Evolutionary conservation across 2,888 invertebrate genomes (phyloP).

Genomic region (Dicranocentrus wangi): DNA sequence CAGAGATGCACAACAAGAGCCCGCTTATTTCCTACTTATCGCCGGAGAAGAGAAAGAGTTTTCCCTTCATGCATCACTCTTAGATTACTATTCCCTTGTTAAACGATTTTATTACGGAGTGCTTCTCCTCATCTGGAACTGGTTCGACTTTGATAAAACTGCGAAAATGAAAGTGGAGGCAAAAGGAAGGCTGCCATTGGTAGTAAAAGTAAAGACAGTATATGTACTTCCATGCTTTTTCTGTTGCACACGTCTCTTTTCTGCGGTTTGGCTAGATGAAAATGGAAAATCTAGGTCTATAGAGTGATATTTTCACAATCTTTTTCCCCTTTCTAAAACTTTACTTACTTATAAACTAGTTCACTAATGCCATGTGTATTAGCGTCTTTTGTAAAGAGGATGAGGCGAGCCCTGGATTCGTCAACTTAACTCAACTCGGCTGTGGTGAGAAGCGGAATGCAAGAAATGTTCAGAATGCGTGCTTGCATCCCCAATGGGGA

Average conservation of each 20-base stretch:
- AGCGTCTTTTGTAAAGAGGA: background rate
- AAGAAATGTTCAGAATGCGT: conserved; percentile 46
- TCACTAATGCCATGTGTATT: background rate
- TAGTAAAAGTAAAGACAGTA: no score
- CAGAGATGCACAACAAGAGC: no score
- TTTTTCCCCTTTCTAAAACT: background rate
- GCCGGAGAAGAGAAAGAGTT: background rate
- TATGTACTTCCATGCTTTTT: background rate
- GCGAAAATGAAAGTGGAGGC: background rate
- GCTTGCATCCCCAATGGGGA: no score
- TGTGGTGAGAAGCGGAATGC: conserved; percentile 46
- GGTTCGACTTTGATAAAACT: background rate
- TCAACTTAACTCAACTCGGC: conserved; percentile 27
- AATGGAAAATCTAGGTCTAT: conserved; percentile 29
- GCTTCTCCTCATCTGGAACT: background rate
- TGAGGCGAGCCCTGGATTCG: background rate
- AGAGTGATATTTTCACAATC: conserved; percentile 10
- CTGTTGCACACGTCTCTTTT: conserved; percentile 3
- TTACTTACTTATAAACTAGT: conserved; percentile 7
- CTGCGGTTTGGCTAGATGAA: conserved; percentile 28
- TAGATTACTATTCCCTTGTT: background rate
- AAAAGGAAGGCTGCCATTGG: background rate
- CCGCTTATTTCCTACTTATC: no score
- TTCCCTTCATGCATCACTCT: background rate
- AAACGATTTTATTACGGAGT: background rate